Base-by-base conservation (phyloP, 2,888 invertebrate genomes). In the Chaetoderma sp. region DNA sequence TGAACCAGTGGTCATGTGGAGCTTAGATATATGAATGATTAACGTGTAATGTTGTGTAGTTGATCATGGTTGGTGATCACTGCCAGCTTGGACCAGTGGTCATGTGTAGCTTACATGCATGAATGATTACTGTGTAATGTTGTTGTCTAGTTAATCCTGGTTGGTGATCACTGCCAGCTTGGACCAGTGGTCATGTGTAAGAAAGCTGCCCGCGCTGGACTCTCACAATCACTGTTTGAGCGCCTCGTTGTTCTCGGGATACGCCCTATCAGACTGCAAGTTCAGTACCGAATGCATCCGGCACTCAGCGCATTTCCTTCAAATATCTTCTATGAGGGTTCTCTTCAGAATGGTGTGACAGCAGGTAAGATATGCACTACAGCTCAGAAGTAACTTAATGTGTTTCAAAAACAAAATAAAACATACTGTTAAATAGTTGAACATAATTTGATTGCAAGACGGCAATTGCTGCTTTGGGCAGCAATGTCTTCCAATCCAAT, bases 101-200 rank as follows among this genome's bases (percentile, higher is more conserved):
- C 0, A 98, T 98, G 97, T 98, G 98, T 88, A 98, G n/a, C n/a
- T n/a, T n/a, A n/a, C n/a, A n/a, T n/a, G n/a, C n/a, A n/a, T n/a
- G n/a, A n/a, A n/a, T n/a, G n/a, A n/a, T n/a, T n/a, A n/a, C n/a
- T n/a, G n/a, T 2, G 1, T 36, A 5, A 28, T 27, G 33, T 55
- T 55, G 25, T 56, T 1, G 78, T 78, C 1, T 78, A 90, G 88
- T 89, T 99, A 59, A 97, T 99, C 72, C 90, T 99, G 1, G 99
- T 99, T 0, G 99, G 99, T 13, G 99, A 99, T 87, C 99, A 99
- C 85, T 99, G 99, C 83, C 99, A 99, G 87, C 89, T 99, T 67
- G 98, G 98, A 0, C 99, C 98, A 0, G 98, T 99, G 0, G 98
- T 99, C 0, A 98, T 98, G 97, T 98, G 98, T 88, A 98, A 98